Evolutionary conservation across 1,140 invertebrate genomes (phyloP), one percentile per base, ranked within the genome.

Genomic region (Drosophila eugracilis): DNA sequence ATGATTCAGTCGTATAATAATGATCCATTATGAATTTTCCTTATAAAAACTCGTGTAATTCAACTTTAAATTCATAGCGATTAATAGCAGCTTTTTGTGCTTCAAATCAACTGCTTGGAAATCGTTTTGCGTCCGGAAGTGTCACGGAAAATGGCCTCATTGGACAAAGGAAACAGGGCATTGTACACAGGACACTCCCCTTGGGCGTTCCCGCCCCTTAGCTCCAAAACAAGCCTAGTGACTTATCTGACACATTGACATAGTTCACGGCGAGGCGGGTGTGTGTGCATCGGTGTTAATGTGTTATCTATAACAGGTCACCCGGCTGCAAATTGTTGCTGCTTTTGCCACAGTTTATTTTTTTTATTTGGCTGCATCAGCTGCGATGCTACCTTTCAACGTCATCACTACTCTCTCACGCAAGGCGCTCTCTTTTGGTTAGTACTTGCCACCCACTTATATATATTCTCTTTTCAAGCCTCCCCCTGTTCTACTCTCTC

Each of bases 221-320:
- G 14, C 55, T 50, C 74, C 42, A 36, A 19, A 21, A 62, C 30
- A 26, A 26, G 17, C 32, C 24, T 59, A 69, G 34, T 54, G 34
- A 37, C 28, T 60, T 12, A 52, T 52, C 53, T 84, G 79, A 75
- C 79, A 84, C 75, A 84, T 67, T 84, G 75, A 71, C 79, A 84
- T 67, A 72, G 65, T 84, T 84, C n/a, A 19, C 22, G 2, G 0
- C 4, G 5, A 4, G 7, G 41, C 5, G 12, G 21, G 41, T 14
- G 41, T 24, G 41, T 24, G 21, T 9, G 21, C 19, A 57, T 71
- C 48, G 15, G 45, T 73, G 37, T 52, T 34, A 73, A 55, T 67
- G 28, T 39, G 44, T 73, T 79, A 72, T 76, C 72, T 60, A 79
- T 85, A 65, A 76, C 57, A 10, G 50, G 44, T 42, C 69, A 52